A percentile compares a stretch with the other conserved stretches of the same genome.
These are phyloP conservation scores for Ranitomeya imitator DNA, from an alignment of 2,113 vertebrate species.

Conservation along the genomic window DNA sequence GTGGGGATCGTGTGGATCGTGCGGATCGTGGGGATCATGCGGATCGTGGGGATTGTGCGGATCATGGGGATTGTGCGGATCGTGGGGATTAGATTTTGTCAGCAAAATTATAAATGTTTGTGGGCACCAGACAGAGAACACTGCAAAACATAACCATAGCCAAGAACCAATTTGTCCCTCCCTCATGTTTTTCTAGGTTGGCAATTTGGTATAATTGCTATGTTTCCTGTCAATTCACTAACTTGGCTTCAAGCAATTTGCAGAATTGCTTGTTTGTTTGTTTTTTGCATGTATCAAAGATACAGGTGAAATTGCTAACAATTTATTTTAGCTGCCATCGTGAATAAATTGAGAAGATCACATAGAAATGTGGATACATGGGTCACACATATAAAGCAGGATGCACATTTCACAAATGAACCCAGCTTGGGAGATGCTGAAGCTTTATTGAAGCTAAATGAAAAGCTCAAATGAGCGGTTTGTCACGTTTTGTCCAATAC, in stretches of 20 bases:
- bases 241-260: conserved; percentile 47
- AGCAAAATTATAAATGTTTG: neutral
- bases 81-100: neutral
- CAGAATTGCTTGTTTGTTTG: conserved; percentile 47
- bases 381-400: neutral
- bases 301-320: conserved; percentile 50
- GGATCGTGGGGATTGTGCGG: too few species aligned
- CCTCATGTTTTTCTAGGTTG: conserved; percentile 46
- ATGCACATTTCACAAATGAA: conserved; percentile 5
- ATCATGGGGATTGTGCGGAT: too few species aligned
- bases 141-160: neutral
- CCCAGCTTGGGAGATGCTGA: neutral
- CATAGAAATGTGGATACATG: neutral
- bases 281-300: conserved; percentile 44
- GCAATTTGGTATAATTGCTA: conserved; percentile 42
- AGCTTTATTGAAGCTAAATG: conserved; percentile 2
- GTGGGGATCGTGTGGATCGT: too few species aligned
- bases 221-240: conserved; percentile 30
- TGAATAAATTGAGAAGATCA: conserved; percentile 31
- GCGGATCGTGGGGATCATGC: too few species aligned
- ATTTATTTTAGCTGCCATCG: conserved; percentile 46
- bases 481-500: neutral
- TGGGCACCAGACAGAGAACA: neutral
- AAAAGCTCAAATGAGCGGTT: neutral
- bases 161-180: neutral